Conservation (phyloP, 2,113 vertebrate genomes). For the Callithrix jacchus region DNA sequence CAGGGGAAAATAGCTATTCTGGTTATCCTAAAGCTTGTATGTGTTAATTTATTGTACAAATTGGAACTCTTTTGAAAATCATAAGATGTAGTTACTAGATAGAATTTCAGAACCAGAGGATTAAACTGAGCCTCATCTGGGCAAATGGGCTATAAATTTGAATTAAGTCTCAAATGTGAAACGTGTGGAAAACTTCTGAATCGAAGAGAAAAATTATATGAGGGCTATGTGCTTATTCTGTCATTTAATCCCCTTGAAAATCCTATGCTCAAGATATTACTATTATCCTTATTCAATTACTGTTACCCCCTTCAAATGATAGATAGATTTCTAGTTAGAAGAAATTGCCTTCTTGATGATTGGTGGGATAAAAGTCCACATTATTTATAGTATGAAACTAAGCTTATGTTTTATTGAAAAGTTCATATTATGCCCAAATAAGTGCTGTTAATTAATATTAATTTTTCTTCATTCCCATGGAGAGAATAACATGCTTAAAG, state of each 20-base stretch:
- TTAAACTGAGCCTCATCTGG: not conserved
- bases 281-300: not conserved
- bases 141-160: not conserved
- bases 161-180: not conserved
- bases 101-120: not conserved
- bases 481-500: not conserved
- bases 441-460: not conserved
- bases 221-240: not conserved
- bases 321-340: not conserved
- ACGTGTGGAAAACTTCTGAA: not conserved
- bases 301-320: not conserved
- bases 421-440: not conserved
- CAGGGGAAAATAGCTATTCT: not conserved
- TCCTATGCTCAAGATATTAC: not conserved
- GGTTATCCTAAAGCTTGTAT: not conserved
- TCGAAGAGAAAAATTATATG: not conserved
- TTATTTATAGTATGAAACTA: not conserved
- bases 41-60: not conserved
- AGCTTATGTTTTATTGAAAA: not conserved
- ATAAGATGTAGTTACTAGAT: not conserved
- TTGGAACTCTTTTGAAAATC: not conserved
- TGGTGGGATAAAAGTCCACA: not conserved
- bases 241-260: not conserved
- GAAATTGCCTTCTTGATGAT: not conserved
- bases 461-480: not conserved